Conservation (phyloP, 2,797 vertebrate genomes). For the Anolis apletophallus region DNA sequence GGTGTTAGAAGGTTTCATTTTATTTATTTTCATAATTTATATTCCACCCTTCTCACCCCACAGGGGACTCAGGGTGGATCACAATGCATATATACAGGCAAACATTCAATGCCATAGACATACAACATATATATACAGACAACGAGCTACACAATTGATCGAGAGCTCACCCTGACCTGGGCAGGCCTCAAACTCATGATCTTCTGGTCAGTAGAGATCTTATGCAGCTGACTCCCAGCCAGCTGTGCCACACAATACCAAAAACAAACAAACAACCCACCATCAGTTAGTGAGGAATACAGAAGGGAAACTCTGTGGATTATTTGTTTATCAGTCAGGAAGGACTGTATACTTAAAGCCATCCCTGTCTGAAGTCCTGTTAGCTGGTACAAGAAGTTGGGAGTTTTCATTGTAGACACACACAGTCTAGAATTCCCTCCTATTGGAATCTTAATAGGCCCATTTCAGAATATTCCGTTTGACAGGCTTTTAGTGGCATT, state of each 20-base stretch:
- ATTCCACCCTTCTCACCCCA: no score
- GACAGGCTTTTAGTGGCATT: neutral
- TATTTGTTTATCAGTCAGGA: neutral
- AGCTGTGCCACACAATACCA: no score
- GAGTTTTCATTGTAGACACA: neutral
- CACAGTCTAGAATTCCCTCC: neutral
- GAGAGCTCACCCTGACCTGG: no score
- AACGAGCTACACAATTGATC: no score
- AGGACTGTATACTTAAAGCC: neutral
- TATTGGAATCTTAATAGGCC: neutral
- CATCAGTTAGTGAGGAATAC: neutral
- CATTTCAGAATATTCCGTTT: neutral
- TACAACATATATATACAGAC: no score
- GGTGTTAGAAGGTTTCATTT: neutral
- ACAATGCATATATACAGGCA: no score
- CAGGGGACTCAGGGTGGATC: no score
- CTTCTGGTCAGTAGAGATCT: no score
- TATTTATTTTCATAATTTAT: no score
- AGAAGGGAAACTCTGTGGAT: conserved; percentile 18
- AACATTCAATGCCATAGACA: no score
- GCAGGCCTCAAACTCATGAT: no score
- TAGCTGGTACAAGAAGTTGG: neutral
- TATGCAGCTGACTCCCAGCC: no score
- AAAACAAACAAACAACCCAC: neutral
- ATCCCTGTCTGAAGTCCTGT: neutral